Percentiles rank a stretch among this genome's conserved stretches.
Evolutionary conservation across 2,797 vertebrate genomes (phyloP).

Genomic region (Vireo griseus): DNA sequence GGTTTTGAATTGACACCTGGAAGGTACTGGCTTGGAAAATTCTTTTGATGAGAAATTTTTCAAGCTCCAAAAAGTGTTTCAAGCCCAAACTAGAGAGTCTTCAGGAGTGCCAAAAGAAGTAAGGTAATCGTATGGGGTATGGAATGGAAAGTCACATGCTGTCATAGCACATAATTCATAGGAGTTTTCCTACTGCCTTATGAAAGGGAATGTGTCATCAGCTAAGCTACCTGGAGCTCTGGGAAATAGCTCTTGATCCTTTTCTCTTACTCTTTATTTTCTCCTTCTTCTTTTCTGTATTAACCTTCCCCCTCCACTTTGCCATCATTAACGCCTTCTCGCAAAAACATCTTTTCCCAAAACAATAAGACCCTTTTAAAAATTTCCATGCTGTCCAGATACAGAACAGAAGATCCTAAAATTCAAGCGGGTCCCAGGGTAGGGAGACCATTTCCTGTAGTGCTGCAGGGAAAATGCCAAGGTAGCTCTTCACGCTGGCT

Average conservation of each 20-base stretch:
- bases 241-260: not conserved
- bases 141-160: not conserved
- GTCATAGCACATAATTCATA: not conserved
- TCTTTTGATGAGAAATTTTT: not conserved
- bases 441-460: not conserved
- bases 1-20: not conserved
- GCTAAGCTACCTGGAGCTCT: not conserved
- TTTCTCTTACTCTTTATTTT: not conserved
- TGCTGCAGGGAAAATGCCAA: not conserved
- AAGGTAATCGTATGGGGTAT: not conserved
- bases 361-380: not conserved
- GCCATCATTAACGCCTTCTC: not conserved
- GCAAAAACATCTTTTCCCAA: not conserved
- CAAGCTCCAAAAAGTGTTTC: not conserved
- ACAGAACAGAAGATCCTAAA: not conserved
- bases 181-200: not conserved
- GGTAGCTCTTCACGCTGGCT: not conserved
- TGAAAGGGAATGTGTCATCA: not conserved
- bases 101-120: not conserved
- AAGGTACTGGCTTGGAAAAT: not conserved
- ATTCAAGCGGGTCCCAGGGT: not conserved
- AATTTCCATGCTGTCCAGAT: not conserved
- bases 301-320: not conserved
- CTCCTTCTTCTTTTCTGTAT: not conserved
- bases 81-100: not conserved